A percentile compares a stretch with the other conserved stretches of the same genome.
Conservation (phyloP, 2,888 invertebrate species). For the Leptarthrus brevirostris region DNA sequence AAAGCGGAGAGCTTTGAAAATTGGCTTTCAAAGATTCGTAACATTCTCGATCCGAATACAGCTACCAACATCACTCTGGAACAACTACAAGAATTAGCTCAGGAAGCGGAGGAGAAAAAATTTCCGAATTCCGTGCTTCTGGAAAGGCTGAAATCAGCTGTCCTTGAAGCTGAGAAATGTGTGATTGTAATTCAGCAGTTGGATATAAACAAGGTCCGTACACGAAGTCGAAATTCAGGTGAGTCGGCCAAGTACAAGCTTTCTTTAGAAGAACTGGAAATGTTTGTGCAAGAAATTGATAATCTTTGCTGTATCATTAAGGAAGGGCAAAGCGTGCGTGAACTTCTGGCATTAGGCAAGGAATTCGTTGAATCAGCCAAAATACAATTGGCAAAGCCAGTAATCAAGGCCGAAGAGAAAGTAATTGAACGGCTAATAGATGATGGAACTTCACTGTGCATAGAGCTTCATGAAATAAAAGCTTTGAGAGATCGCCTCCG, state of each 20-base stretch:
- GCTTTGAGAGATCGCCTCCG: conserved; percentile 76
- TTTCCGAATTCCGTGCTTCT: conserved; percentile 77
- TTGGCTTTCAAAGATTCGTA: conserved; percentile 88
- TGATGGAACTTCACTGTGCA: conserved; percentile 84
- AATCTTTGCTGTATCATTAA: conserved; percentile 87
- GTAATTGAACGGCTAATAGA: conserved; percentile 83
- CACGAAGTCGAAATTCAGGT: conserved; percentile 81
- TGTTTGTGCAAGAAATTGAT: conserved; percentile 89
- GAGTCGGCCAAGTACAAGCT: conserved; percentile 85
- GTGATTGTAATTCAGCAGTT: conserved; percentile 90
- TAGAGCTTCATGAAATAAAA: conserved; percentile 84
- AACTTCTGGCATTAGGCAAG: conserved; percentile 78
- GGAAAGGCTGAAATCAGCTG: conserved; percentile 76
- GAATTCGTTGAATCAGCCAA: conserved; percentile 81
- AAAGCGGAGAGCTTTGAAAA: conserved; percentile 92
- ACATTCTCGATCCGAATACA: conserved; percentile 83
- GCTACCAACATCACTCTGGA: conserved; percentile 74
- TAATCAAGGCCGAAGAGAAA: conserved; percentile 63
- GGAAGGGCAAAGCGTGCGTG: conserved; percentile 82
- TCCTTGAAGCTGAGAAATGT: conserved; percentile 92
- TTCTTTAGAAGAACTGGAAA: conserved; percentile 86
- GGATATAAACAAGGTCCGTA: conserved; percentile 89
- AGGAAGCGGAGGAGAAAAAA: conserved; percentile 80
- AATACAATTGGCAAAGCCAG: conserved; percentile 70
- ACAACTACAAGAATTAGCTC: conserved; percentile 77